Conservation (phyloP, 2,888 invertebrate species). For the Apantesis nais region DNA sequence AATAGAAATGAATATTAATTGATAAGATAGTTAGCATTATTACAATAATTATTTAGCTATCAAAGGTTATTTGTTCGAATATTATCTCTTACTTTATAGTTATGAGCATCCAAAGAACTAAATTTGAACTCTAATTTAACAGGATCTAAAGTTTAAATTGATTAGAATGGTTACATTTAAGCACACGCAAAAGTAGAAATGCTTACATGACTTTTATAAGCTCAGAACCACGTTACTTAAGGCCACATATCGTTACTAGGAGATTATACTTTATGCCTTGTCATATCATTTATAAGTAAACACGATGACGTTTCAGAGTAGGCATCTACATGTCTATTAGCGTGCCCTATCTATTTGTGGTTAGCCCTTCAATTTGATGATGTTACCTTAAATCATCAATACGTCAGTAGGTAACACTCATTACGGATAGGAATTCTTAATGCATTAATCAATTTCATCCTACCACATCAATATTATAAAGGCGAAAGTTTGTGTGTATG, state of each 20-base stretch:
- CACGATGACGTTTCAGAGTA: not conserved
- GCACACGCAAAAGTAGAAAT: not conserved
- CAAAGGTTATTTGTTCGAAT: too few species aligned
- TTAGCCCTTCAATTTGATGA: not conserved
- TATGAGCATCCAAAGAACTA: not conserved
- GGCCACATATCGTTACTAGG: not conserved
- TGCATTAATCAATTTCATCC: not conserved
- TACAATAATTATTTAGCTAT: not conserved
- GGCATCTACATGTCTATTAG: not conserved
- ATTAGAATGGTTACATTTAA: not conserved
- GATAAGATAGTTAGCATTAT: not conserved
- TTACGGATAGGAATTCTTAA: not conserved
- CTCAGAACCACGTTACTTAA: not conserved
- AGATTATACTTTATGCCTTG: not conserved
- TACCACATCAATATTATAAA: too few species aligned
- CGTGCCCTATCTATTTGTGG: constrained; percentile 9
- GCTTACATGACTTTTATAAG: not conserved
- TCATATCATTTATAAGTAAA: not conserved
- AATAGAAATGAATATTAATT: not conserved
- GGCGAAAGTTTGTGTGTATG: too few species aligned
- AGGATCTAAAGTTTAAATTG: not conserved
- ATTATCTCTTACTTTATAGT: not conserved
- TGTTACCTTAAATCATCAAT: constrained; percentile 5
- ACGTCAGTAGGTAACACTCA: not conserved
- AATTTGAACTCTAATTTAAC: not conserved